Conservation (phyloP, 2,888 invertebrate genomes). For the Autographa gamma region DNA sequence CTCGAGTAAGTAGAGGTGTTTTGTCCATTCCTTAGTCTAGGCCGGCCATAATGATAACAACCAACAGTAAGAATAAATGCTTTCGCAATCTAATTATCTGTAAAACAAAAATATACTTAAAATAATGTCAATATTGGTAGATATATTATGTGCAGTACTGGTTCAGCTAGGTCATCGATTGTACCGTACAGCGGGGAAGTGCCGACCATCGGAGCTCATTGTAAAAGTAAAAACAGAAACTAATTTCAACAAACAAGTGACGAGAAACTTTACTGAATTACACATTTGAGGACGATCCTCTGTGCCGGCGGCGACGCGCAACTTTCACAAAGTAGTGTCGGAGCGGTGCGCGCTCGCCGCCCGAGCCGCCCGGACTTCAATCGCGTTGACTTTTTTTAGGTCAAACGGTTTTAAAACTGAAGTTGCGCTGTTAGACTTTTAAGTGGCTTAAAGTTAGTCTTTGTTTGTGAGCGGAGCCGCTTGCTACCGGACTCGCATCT, state of each 20-base stretch:
- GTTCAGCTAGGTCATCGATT: no score
- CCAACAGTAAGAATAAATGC: no score
- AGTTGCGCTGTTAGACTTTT: slow-evolving; percentile 70
- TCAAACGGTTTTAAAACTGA: slow-evolving; percentile 72
- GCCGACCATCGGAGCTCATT: neutral
- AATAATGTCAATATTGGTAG: no score
- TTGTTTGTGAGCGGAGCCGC: slow-evolving; percentile 59
- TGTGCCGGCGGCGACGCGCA: slow-evolving; percentile 10
- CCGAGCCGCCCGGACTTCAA: slow-evolving; percentile 10
- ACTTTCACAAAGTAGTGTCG: slow-evolving; percentile 23
- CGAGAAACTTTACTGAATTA: slow-evolving; percentile 32
- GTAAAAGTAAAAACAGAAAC: slow-evolving; percentile 27
- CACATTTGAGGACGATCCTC: slow-evolving; percentile 36
- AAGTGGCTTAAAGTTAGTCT: slow-evolving; percentile 73
- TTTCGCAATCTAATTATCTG: no score
- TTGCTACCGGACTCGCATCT: slow-evolving; percentile 35
- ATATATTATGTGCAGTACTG: no score
- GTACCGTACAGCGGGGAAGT: neutral
- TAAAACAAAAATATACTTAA: no score
- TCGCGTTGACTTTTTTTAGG: slow-evolving; percentile 59
- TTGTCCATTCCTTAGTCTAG: no score
- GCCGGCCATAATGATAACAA: no score
- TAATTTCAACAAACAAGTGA: slow-evolving; percentile 23
- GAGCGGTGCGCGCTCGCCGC: neutral
- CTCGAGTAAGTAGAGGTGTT: slow-evolving; percentile 24